Evolutionary conservation across 2,113 vertebrate species (phyloP).

Genomic region (Microtus pennsylvanicus): DNA sequence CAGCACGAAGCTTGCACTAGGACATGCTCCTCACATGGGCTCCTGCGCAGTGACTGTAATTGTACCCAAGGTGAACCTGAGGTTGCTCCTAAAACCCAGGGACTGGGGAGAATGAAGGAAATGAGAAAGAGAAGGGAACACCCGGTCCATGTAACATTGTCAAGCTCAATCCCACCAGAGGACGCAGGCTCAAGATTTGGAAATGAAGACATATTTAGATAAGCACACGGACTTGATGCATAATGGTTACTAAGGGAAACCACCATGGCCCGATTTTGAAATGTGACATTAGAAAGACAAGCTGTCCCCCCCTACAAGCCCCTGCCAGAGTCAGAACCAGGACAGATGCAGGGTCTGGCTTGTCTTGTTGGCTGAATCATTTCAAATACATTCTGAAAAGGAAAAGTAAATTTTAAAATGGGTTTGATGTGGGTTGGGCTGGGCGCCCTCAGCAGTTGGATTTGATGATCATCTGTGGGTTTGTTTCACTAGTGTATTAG

Average conservation of each 20-base stretch:
- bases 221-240: neutral
- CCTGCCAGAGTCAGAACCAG: neutral
- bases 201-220: slow-evolving; percentile 38
- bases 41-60: neutral
- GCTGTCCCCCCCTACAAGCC: neutral
- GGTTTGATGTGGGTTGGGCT: neutral
- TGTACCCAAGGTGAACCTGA: accelerated
- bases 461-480: neutral
- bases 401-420: neutral
- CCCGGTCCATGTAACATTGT: neutral
- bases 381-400: slow-evolving; percentile 8
- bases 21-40: neutral
- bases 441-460: neutral
- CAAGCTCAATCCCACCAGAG: neutral
- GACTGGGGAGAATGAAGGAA: too few relatives aligned
- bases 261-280: slow-evolving; percentile 27
- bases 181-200: neutral
- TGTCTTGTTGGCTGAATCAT: neutral
- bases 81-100: neutral
- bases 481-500: neutral
- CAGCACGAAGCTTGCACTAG: neutral
- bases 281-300: slow-evolving; percentile 38
- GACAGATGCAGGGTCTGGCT: neutral
- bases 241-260: slow-evolving; percentile 59
- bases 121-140: neutral